Evolutionary conservation across 2,113 vertebrate genomes (phyloP), one percentile per base, ranked within the genome.

Genomic region (chimpanzee (Pan troglodytes)): DNA sequence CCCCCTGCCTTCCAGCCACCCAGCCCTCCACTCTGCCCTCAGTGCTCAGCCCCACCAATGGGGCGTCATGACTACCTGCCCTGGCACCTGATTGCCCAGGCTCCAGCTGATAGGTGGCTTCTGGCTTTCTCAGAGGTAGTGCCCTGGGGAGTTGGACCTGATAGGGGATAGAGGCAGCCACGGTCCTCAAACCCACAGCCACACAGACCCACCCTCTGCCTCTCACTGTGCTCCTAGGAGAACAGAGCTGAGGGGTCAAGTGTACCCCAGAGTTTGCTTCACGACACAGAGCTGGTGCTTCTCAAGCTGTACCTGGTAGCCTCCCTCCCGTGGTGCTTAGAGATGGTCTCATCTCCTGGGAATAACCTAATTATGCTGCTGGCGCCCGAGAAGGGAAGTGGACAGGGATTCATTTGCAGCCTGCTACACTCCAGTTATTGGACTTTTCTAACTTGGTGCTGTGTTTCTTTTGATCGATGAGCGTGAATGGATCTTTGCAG

Each of bases 161-260:
- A 5, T 3, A n/a, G 40, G 30, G 12, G 20, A 25, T 18, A 8
- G 25, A 13, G 14, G 14, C 6, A 32, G 2, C 22, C 11, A 1
- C 27, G 32, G 18, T 50, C 25, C 25, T 61, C 5, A 11, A 43
- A 35, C 81, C 17, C 10, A 1, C 4, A n/a, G 38, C 55, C 45
- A 35, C n/a, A 64, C 14, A 38, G 9, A 2, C 52, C 38, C 61
- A 14, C 61, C 12, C 27, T 14, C 61, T 30, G 7, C 38, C 22
- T 23, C 23, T 12, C 6, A 22, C 30, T 18, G 27, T 85, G 82
- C 8, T 48, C 67, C 45, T 55, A 7, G 0, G 35, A 57, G 48
- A 27, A 45, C 2, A 5, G 20, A 52, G 85, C 5, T 0, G 8
- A 8, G 0, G 0, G 23, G 55, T 7, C 38, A 5, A 1, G 0